Conservation (phyloP, 2,797 vertebrate species). For the Pagetopsis macropterus region DNA sequence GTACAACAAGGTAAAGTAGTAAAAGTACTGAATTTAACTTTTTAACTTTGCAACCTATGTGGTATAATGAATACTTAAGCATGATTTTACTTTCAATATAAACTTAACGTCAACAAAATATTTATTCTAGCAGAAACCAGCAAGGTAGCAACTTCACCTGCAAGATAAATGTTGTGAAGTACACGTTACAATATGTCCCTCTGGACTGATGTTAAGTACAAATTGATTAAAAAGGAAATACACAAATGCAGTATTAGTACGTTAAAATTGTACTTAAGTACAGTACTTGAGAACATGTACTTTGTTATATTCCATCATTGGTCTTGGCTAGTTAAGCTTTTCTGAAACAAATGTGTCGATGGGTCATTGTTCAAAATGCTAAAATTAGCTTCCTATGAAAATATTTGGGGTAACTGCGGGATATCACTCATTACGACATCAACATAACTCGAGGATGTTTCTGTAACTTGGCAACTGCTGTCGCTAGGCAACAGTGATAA, state of each 20-base stretch:
- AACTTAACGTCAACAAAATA: no score
- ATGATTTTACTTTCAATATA: background rate
- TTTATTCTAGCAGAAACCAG: no score
- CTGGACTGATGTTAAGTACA: background rate
- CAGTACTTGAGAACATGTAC: background rate
- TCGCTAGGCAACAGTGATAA: conserved; percentile 70
- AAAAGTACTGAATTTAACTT: background rate
- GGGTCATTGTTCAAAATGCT: conserved; percentile 33
- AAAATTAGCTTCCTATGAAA: conserved; percentile 57
- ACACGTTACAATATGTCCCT: background rate
- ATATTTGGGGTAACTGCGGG: conserved; percentile 49
- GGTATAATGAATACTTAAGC: background rate
- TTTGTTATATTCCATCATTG: background rate
- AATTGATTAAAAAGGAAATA: background rate
- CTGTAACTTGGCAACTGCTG: conserved; percentile 57
- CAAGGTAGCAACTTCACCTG: background rate
- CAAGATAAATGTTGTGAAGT: background rate
- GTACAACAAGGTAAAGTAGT: background rate
- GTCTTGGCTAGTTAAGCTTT: background rate
- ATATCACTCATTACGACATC: conserved; percentile 63
- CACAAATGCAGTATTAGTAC: background rate
- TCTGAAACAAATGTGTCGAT: conserved; percentile 15
- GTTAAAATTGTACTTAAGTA: background rate
- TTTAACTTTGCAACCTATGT: background rate
- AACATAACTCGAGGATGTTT: conserved; percentile 54